Conservation (phyloP, 2,113 vertebrate genomes). For the Dicaeum eximium region DNA sequence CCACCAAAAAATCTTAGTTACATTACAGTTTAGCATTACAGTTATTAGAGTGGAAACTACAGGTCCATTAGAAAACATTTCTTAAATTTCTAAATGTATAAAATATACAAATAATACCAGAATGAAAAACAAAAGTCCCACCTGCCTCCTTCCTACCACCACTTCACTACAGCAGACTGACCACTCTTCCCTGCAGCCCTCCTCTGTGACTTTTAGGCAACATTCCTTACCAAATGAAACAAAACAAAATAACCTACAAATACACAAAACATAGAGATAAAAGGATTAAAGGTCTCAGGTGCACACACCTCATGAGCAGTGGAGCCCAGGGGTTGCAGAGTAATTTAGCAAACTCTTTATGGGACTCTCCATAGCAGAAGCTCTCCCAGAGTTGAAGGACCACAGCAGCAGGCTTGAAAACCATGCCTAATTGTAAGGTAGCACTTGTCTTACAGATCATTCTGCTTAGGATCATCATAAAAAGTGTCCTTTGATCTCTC, state of each 20-base stretch:
- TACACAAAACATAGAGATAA: neutral
- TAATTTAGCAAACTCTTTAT: neutral
- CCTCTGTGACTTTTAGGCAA: neutral
- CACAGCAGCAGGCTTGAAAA: neutral
- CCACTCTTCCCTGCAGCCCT: neutral
- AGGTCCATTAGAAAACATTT: neutral
- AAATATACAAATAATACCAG: neutral
- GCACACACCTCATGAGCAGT: neutral
- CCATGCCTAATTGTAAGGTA: neutral
- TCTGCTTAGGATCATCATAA: neutral
- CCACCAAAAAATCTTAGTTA: neutral
- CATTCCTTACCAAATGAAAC: neutral
- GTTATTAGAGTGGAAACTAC: neutral
- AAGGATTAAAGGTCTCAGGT: neutral
- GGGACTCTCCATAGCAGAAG: neutral
- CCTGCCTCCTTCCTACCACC: neutral
- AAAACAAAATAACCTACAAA: neutral
- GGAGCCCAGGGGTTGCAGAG: neutral
- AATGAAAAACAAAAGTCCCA: neutral
- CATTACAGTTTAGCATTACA: neutral
- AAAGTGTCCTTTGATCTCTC: conserved; percentile 35
- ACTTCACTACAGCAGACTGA: fast-evolving
- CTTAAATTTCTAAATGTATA: neutral
- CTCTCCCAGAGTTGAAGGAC: neutral
- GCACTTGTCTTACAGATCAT: neutral